These are phyloP conservation scores for Macropus fuliginosus DNA, from an alignment of 2,797 vertebrate genomes.

Conservation along the genomic window DNA sequence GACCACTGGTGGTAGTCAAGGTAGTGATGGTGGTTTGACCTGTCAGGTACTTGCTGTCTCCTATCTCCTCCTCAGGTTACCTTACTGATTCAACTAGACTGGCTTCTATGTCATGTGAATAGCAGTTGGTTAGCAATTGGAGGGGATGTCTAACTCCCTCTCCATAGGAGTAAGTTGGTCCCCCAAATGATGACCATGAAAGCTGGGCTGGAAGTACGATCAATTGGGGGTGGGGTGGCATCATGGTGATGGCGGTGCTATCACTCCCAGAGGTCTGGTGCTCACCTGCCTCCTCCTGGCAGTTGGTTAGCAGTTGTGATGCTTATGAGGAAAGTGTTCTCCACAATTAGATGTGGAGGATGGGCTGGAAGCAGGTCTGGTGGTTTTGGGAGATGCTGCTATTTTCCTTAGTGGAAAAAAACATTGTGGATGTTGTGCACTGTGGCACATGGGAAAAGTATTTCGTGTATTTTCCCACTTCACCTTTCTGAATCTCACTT, in stretches of 20 bases:
- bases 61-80: background rate
- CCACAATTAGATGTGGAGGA: too few species aligned
- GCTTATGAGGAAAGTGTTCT: background rate
- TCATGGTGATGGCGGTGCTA: background rate
- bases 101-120: background rate
- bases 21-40: background rate
- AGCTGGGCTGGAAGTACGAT: background rate
- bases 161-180: background rate
- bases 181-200: background rate
- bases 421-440: background rate
- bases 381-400: background rate
- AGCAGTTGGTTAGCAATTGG: background rate
- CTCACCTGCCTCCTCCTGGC: background rate
- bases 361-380: background rate
- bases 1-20: background rate
- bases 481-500: background rate
- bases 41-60: background rate
- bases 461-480: background rate
- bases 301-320: background rate
- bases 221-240: background rate
- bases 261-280: background rate
- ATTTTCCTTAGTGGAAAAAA: background rate
- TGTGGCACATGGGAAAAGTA: background rate
- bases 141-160: background rate
- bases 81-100: background rate